Conservation (phyloP, 2,113 vertebrate species). For the Platysteira castanea region DNA sequence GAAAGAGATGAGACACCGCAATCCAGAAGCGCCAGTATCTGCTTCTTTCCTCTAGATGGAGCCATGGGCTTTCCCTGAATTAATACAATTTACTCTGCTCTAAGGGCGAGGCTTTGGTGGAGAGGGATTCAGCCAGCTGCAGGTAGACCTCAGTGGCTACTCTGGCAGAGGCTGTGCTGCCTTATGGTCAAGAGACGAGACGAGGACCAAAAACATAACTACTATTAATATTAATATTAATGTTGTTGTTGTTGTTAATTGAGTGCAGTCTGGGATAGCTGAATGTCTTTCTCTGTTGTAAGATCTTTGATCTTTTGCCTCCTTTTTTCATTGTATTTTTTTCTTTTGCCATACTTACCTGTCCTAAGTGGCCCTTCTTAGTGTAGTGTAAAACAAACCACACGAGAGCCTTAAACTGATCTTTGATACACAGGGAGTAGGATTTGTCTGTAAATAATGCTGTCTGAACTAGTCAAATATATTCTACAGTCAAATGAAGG, state of each 20-base stretch:
- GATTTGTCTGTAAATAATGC: not conserved
- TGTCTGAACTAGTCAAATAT: not conserved
- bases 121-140: not conserved
- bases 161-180: not conserved
- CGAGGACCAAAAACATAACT: not conserved
- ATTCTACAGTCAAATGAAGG: not conserved
- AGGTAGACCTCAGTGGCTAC: not conserved
- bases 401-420: not conserved
- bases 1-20: not conserved
- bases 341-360: not conserved
- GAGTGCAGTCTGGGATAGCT: not conserved
- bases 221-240: too few relatives aligned
- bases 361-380: not conserved
- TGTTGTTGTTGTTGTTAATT: not conserved
- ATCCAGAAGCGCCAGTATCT: not conserved
- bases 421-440: not conserved
- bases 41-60: conserved; percentile 48
- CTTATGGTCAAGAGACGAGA: not conserved
- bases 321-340: not conserved
- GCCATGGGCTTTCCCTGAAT: not conserved
- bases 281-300: not conserved
- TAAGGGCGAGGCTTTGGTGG: not conserved
- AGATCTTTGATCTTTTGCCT: not conserved
- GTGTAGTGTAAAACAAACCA: not conserved
- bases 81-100: not conserved